Evolutionary conservation across 2,888 invertebrate species (phyloP).

Genomic region (Yponomeuta malinellus): DNA sequence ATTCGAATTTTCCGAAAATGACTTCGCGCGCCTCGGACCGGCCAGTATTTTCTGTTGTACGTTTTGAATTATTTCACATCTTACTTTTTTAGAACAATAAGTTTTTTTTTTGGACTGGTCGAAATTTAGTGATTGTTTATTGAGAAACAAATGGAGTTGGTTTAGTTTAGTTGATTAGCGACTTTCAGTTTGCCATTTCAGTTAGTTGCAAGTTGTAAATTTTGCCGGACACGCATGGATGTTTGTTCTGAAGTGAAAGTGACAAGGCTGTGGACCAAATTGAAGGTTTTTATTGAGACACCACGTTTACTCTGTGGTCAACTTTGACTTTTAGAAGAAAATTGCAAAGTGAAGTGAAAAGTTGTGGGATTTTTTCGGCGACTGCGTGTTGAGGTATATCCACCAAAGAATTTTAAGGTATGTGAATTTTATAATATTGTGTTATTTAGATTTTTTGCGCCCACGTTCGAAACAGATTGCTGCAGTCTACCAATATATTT

Average conservation of each 20-base stretch:
- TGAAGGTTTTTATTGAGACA: conserved; percentile 49
- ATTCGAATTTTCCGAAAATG: conserved; percentile 42
- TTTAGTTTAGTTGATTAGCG: neutral
- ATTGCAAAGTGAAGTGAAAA: conserved; percentile 51
- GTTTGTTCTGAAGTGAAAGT: conserved; percentile 59
- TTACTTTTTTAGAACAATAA: neutral
- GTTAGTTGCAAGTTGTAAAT: conserved; percentile 50
- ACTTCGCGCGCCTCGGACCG: conserved; percentile 39
- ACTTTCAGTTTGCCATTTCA: conserved; percentile 60
- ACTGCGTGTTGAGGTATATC: neutral
- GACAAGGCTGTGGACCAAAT: conserved; percentile 61
- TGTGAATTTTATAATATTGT: conserved; percentile 21
- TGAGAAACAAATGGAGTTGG: neutral
- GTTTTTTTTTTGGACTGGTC: neutral
- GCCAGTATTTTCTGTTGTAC: conserved; percentile 10
- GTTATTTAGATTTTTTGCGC: neutral
- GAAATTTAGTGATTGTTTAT: neutral
- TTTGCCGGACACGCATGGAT: conserved; percentile 31
- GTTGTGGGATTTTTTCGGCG: conserved; percentile 48
- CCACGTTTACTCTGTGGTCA: conserved; percentile 39
- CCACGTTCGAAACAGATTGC: neutral
- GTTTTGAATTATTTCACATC: neutral
- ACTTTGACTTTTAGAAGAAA: conserved; percentile 38
- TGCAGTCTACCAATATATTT: neutral
- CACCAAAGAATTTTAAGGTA: conserved; percentile 68